A percentile compares a stretch with the other conserved stretches of the same genome.
Conservation (phyloP, 2,888 invertebrate species). For the Tenthredo mesomela region DNA sequence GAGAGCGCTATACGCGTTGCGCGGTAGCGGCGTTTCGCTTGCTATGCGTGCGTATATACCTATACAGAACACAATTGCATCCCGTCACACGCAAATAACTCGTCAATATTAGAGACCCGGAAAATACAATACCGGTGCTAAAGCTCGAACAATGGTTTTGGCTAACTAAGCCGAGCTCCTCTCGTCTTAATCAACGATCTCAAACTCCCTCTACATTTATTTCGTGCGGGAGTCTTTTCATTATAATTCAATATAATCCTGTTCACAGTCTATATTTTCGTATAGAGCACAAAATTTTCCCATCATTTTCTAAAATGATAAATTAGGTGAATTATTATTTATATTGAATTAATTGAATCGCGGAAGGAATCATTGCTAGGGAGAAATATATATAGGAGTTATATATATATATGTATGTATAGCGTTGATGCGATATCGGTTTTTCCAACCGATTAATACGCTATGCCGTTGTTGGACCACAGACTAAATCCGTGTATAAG, state of each 20-base stretch:
- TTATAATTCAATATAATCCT: background rate
- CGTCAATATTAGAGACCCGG: constrained; percentile 34
- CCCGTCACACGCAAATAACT: constrained; percentile 41
- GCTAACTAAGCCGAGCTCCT: constrained; percentile 24
- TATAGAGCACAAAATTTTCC: background rate
- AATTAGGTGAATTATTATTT: background rate
- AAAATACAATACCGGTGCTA: constrained; percentile 23
- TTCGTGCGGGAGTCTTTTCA: constrained; percentile 28
- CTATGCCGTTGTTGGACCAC: background rate
- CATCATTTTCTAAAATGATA: background rate
- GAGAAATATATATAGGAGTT: background rate
- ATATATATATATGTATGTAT: background rate
- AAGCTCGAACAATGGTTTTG: constrained; percentile 26
- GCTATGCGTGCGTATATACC: constrained; percentile 4
- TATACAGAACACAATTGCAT: constrained; percentile 41
- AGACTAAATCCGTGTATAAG: background rate
- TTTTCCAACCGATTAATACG: background rate
- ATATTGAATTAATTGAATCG: background rate
- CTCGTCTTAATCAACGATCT: constrained; percentile 39
- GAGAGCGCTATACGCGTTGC: background rate
- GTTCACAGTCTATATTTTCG: background rate
- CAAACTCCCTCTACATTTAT: background rate
- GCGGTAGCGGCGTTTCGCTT: background rate
- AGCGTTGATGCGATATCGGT: background rate
- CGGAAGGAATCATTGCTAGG: background rate